These are phyloP conservation scores for Phymanthus crucifer DNA, from an alignment of 92 coral and sea anemone species.

Conservation along the genomic window DNA sequence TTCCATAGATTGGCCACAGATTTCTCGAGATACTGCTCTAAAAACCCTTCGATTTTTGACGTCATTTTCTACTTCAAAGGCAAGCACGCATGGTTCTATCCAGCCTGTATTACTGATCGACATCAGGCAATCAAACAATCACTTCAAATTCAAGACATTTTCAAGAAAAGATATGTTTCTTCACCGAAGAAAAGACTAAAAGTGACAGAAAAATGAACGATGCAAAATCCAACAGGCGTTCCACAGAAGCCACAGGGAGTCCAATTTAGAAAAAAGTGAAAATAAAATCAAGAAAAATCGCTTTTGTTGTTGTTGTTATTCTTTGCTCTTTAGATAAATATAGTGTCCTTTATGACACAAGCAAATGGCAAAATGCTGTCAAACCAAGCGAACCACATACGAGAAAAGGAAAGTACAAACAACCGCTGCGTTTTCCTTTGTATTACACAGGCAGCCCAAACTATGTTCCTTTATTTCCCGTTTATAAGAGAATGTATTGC, in stretches of 20 bases:
- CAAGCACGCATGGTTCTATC: constrained; percentile 61
- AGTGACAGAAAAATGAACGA: background rate
- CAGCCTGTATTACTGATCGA: constrained; percentile 41
- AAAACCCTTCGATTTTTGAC: constrained; percentile 69
- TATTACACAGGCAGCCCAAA: too few species aligned
- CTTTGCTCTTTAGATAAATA: background rate
- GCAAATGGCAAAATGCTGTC: too few species aligned
- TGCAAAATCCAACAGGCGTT: constrained; percentile 25
- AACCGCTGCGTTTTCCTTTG: too few species aligned
- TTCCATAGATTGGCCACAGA: constrained; percentile 94
- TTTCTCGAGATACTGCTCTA: constrained; percentile 88
- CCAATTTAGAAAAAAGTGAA: too few species aligned
- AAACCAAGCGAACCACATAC: too few species aligned
- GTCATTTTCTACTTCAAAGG: constrained; percentile 50
- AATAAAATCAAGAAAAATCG: background rate
- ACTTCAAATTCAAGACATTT: background rate
- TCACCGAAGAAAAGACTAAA: background rate
- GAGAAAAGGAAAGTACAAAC: too few species aligned
- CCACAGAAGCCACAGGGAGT: background rate
- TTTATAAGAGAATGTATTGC: too few species aligned
- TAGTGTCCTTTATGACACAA: too few species aligned
- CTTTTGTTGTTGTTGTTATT: background rate
- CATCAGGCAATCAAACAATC: background rate
- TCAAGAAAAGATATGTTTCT: background rate
- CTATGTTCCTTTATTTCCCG: too few species aligned